Evolutionary conservation across 2,113 vertebrate genomes (phyloP), one percentile per base, ranked within the genome.

Genomic region (Chaetodon auriga): DNA sequence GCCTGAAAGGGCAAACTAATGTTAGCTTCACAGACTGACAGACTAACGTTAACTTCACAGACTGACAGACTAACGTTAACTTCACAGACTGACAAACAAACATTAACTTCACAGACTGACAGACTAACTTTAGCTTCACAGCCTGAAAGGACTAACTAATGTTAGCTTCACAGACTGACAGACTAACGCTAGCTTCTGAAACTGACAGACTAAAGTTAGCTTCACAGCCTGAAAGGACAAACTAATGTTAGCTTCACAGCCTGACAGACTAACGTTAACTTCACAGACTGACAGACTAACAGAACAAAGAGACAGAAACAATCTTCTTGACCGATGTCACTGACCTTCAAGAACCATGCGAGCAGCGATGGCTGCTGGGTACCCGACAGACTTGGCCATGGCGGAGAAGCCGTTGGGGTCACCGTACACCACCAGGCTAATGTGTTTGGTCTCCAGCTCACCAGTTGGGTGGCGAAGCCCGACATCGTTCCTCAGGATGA

Each of bases 361-460:
- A 46, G 98, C 96, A 69, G 95, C 96, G 83, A 99, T 98, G 75
- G 98, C 98, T 0, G 96, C 90, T 0, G 98, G 97, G 77, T 97
- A 97, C 10, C 98, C 98, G 14, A 99, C 98, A 51, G 97, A 97
- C 94, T 98, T 99, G 81, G 98, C 97, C 98, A 99, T 99, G 16
- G 98, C 98, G 7, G 98, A 98, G 90, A 96, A 98, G 48, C 98
- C 97, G 21, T 81, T 95, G 74, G 94, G 85, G 11, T 98, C 97
- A 1, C 97, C 98, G 53, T 99, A 99, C 25, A 97, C 97, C 83
- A 99, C 98, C 75, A 99, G 92, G 87, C 95, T 96, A 23, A 97
- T 91, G 61, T 94, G 96, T 88, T 96, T 99, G 65, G 94, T 95
- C 96, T 99, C 98, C 87, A 99, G 94, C 91, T 99, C 97, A 21